Base-by-base conservation (phyloP, 1,140 invertebrate species). In the Lethrus apterus region DNA sequence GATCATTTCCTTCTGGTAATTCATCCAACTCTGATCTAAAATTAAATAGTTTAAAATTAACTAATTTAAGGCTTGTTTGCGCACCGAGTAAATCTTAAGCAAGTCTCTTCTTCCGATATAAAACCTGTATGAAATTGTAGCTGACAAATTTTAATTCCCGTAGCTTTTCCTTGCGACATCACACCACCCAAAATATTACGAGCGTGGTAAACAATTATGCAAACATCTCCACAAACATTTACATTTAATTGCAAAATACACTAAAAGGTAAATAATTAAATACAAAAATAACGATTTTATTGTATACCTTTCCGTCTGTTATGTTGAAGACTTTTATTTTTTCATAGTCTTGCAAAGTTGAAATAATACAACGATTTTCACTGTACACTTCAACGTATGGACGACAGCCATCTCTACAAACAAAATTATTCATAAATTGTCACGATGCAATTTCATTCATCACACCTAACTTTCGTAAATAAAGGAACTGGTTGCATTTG, bases 381-480 rank as follows among this genome's bases (percentile, higher is more conserved):
- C 88, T 85, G 64, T 84, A 94, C 23, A 97, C 78, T 70, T 98
- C 93, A 15, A 93, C 75, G 69, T 90, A 96, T 9, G 93, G 91
- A 49, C 92, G 74, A 63, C 92, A 95, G 1, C 93, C 93, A 73
- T 94, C 93, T 45, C 88, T 86, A 57, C 32, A 67, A 63, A 20
- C 17, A 8, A 11, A 8, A n/a, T 21, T 21, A 11, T 19, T 21
- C 9, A 7, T 15, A 33, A 15, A 33, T 7, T 7, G n/a, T 26
- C 5, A 26, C 23, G 23, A 26, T 26, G 5, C n/a, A 7, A 26
- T 26, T 7, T 26, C 5, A 7, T 26, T n/a, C n/a, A n/a, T 56
- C 66, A 66, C 59, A 84, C 83, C 78, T 84, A 18, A 87, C 79
- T 78, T 91, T 89, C 2, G 90, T 97, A 68, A 95, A 96, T 2